Base-by-base conservation (phyloP, 2,888 invertebrate species). In the Cecidostiba fungosa region DNA sequence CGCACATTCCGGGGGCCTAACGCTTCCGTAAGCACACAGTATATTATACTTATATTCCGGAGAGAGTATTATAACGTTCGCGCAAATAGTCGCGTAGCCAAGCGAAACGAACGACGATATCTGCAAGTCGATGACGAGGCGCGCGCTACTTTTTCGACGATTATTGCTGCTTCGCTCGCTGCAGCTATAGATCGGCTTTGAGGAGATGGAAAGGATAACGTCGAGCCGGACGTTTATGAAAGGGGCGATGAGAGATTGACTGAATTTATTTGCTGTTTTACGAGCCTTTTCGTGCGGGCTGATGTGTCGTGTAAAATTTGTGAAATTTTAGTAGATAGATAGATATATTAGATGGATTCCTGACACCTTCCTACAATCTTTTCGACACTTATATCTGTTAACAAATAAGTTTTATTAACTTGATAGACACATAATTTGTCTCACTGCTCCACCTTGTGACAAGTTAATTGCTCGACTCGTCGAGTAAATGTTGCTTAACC, bases 51-150 rank as follows among this genome's bases (percentile, higher is more conserved):
- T 16, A 50, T 12, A 50, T 14, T 50, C 10, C 50, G 54, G n/a
- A n/a, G 54, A 59, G n/a, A 59, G n/a, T 43, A 43, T 8, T 39
- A 39, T 59, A 59, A 59, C 54, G 54, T 59, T 59, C 54, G 54
- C 54, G 54, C 54, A n/a, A 59, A 59, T 4, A 59, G 54, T n/a
- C n/a, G 54, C n/a, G n/a, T n/a, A 39, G 72, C 39, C 23, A 43
- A 72, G n/a, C 72, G 72, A 72, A 43, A 72, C 72, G 39, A 66
- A 39, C 39, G n/a, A 39, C 72, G 39, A 72, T 59, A 59, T 72
- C 72, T 72, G 72, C 72, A 72, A 72, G 72, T 72, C 72, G 72
- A 72, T 39, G 39, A 72, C 72, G 39, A 36, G 72, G 19, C 19
- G 72, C 3, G 72, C 43, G 43, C 72, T 39, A 23, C 72, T 39